These are phyloP conservation scores for Urosaurus nigricauda DNA, from an alignment of 2,797 vertebrate species.

Conservation along the genomic window DNA sequence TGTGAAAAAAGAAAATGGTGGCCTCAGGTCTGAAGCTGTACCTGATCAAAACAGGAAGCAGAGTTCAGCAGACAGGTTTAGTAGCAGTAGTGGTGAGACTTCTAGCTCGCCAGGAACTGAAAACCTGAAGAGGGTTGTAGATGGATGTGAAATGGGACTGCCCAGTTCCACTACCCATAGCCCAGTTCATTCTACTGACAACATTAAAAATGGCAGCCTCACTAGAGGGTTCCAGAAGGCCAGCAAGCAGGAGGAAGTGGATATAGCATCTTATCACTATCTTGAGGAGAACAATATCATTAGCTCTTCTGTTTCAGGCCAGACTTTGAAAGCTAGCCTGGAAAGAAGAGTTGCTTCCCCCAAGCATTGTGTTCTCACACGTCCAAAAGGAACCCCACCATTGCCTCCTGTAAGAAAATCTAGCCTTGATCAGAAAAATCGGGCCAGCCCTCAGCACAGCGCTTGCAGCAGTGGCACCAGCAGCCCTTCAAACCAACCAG, in stretches of 20 bases:
- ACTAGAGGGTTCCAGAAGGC: conserved; percentile 80
- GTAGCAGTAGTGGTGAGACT: conserved; percentile 77
- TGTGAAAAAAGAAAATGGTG: conserved; percentile 69
- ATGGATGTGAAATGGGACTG: conserved; percentile 88
- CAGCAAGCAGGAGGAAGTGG: conserved; percentile 76
- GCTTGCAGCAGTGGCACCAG: conserved; percentile 72
- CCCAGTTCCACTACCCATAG: conserved; percentile 76
- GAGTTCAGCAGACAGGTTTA: conserved; percentile 71
- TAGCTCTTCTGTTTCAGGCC: conserved; percentile 59
- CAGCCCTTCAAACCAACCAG: conserved; percentile 79
- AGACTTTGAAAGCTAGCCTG: conserved; percentile 80
- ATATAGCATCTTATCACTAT: conserved; percentile 64
- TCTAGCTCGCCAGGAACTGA: conserved; percentile 77
- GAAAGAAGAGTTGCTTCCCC: conserved; percentile 84
- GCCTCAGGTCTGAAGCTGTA: conserved; percentile 55
- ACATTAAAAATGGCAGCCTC: conserved; percentile 83
- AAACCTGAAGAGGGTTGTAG: conserved; percentile 80
- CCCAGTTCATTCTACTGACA: conserved; percentile 78
- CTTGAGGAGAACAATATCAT: conserved; percentile 65
- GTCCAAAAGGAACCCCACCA: conserved; percentile 87
- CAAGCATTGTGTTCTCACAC: conserved; percentile 86
- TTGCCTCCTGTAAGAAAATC: conserved; percentile 85
- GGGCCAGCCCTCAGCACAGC: conserved; percentile 80
- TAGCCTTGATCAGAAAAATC: conserved; percentile 86
- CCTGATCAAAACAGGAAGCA: conserved; percentile 75